Conservation (phyloP, 2,888 invertebrate species). For the Meiosimyza platycephala region DNA sequence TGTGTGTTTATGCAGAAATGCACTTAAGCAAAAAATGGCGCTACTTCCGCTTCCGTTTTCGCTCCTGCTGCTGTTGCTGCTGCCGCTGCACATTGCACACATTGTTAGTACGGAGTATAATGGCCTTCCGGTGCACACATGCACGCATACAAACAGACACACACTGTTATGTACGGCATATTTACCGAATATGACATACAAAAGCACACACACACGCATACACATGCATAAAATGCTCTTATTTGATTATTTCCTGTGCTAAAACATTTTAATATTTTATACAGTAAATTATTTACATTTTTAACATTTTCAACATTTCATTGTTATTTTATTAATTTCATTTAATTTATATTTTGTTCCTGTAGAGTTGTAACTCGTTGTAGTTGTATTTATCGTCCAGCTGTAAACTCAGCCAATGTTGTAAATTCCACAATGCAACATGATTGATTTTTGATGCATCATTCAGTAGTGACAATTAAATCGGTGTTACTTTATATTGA, state of each 20-base stretch:
- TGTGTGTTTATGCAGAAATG: constrained; percentile 15
- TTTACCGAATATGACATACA: not conserved
- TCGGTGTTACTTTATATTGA: not conserved
- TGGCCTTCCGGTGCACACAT: constrained; percentile 24
- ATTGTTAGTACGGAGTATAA: constrained; percentile 32
- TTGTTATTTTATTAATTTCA: no score
- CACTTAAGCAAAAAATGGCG: constrained; percentile 41
- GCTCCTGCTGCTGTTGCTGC: constrained; percentile 9
- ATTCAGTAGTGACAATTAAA: not conserved
- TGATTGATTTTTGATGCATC: constrained; percentile 14
- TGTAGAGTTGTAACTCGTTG: no score
- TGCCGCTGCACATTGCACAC: constrained; percentile 14
- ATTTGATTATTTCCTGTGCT: no score
- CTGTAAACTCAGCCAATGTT: no score
- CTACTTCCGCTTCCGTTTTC: constrained; percentile 44
- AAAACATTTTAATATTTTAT: no score
- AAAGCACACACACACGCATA: not conserved
- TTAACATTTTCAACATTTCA: no score
- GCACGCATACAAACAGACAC: constrained; percentile 10
- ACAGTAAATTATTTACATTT: no score
- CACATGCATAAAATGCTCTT: constrained; percentile 46
- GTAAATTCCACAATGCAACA: not conserved
- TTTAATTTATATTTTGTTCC: no score
- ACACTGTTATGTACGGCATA: not conserved
- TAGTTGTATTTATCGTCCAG: no score